Evolutionary conservation across 1,140 invertebrate genomes (phyloP).

Genomic region (Anoplolepis gracilipes): DNA sequence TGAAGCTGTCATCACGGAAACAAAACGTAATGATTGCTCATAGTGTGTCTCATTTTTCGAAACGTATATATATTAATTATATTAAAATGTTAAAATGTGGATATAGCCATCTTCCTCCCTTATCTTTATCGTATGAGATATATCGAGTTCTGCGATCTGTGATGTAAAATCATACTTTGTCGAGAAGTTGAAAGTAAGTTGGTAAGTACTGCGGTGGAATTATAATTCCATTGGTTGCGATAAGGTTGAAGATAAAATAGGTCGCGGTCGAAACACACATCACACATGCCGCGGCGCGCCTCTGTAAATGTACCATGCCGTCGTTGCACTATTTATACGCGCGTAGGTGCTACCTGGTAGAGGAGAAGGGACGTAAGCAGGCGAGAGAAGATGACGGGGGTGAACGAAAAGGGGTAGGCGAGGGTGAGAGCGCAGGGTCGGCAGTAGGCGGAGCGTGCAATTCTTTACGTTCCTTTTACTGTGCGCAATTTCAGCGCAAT

Average conservation of each 20-base stretch:
- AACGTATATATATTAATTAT: too few relatives aligned
- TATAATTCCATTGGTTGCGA: slow-evolving; percentile 26
- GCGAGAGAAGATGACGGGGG: not conserved
- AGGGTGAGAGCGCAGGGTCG: slow-evolving; percentile 8
- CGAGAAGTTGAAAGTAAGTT: slow-evolving; percentile 28
- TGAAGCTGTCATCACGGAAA: too few relatives aligned
- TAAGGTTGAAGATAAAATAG: slow-evolving; percentile 37
- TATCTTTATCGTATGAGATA: too few relatives aligned
- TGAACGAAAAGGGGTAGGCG: not conserved
- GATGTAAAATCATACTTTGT: not conserved
- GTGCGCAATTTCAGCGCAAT: slow-evolving; percentile 69
- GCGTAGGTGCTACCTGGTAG: not conserved
- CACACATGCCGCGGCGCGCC: not conserved
- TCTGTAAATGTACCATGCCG: slow-evolving; percentile 19
- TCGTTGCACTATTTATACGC: slow-evolving; percentile 26
- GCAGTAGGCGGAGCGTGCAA: slow-evolving; percentile 38
- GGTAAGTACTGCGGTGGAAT: slow-evolving; percentile 2
- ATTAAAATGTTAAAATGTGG: too few relatives aligned
- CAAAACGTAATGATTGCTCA: too few relatives aligned
- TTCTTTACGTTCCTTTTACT: slow-evolving; percentile 52
- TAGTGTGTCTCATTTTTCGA: too few relatives aligned
- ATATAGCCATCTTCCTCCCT: too few relatives aligned
- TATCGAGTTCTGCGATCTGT: too few relatives aligned
- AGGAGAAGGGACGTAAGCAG: not conserved
- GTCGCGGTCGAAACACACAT: slow-evolving; percentile 33